Evolutionary conservation across 2,888 invertebrate genomes (phyloP).

Genomic region (Cactoblastis cactorum): DNA sequence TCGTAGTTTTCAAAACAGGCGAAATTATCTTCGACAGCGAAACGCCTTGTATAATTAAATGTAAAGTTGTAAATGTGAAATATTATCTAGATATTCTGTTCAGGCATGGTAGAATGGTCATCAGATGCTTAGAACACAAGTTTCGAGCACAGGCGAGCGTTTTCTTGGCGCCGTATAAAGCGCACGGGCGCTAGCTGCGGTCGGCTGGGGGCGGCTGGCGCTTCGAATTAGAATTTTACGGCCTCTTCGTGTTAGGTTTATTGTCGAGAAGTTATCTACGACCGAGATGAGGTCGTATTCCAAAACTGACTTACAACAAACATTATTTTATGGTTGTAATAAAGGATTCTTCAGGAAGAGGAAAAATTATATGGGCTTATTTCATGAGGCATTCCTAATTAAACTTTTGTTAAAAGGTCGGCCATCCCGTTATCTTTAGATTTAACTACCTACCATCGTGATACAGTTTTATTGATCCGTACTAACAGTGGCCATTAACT

Average conservation of each 20-base stretch:
- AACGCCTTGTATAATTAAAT: neutral
- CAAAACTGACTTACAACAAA: conserved; percentile 73
- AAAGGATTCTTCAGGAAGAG: conserved; percentile 48
- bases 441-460: neutral
- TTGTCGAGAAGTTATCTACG: conserved; percentile 69
- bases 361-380: conserved; percentile 33
- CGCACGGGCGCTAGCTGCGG: neutral
- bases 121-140: neutral
- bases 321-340: conserved; percentile 66
- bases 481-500: neutral
- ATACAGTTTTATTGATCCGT: neutral
- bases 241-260: conserved; percentile 77
- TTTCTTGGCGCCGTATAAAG: neutral
- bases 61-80: neutral
- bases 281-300: conserved; percentile 74
- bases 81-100: neutral
- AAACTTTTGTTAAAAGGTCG: conserved; percentile 15
- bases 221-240: conserved; percentile 75
- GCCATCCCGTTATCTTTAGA: conserved; percentile 3
- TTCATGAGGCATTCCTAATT: conserved; percentile 18
- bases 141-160: neutral
- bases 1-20: too few species aligned
- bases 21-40: too few species aligned
- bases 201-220: conserved; percentile 33
- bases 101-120: neutral